Base-by-base conservation (phyloP, 2,797 vertebrate genomes). In the Chloroceryle amazona region DNA sequence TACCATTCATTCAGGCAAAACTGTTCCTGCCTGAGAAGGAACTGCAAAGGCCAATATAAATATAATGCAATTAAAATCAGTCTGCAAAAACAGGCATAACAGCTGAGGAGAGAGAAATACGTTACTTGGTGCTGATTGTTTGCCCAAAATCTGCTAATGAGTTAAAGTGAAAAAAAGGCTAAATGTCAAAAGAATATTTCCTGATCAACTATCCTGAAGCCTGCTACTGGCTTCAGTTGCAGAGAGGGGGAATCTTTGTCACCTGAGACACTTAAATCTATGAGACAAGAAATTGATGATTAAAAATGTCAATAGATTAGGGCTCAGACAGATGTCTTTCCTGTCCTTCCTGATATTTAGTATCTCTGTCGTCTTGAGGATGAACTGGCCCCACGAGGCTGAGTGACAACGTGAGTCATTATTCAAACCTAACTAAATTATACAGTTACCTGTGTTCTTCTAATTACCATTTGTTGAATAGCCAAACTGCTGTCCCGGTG, bases 61-160 rank as follows among this genome's bases (percentile, higher is more conserved):
- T 75, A 62, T 33, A 72, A 58, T 31, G 65, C 65, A 81, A 90
- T 85, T 94, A 95, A 93, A 93, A 86, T 78, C 74, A 41, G n/a
- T 9, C 71, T 82, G 28, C 89, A 60, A 51, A 87, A 95, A 87
- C 42, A 89, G 33, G 7, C 22, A 0, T 12, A 44, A 47, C 41
- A 82, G 5, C 79, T 28, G 68, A 74, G 51, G 54, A 71, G 81
- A 68, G 41, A 67, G 44, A 39, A 89, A 9, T 61, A 8, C 11
- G 33, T 80, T 73, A 67, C 47, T 94, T 78, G 37, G 29, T 81
- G 68, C 78, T 72, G 54, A 61, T 54, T 91, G 42, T 83, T 88
- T 91, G 44, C 72, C 62, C 29, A 13, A 29, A 74, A 25, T 88
- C 46, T 91, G 41, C 37, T 75, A 81, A 90, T 88, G 84, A 85